Conservation (phyloP, 2,888 invertebrate genomes). For the Ecliptopera silaceata region DNA sequence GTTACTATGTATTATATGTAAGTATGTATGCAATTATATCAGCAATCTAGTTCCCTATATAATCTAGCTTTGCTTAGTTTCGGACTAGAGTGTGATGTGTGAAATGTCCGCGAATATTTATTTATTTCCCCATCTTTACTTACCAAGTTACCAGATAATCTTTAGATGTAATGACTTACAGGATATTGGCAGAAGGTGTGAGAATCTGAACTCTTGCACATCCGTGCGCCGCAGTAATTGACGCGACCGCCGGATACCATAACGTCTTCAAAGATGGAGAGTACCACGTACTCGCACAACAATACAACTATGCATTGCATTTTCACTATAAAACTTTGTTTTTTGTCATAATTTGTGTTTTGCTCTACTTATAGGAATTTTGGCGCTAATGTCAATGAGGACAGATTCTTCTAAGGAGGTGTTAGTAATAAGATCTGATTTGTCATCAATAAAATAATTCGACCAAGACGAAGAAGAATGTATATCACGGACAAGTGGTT, state of each 20-base stretch:
- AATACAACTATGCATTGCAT: constrained; percentile 46
- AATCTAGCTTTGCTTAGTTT: no score
- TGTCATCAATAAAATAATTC: no score
- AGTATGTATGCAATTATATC: no score
- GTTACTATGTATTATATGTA: no score
- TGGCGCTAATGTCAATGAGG: constrained; percentile 26
- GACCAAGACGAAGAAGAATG: no score
- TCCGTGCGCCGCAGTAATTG: constrained; percentile 66
- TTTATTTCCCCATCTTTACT: no score
- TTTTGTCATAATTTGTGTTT: constrained; percentile 45
- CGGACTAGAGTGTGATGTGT: no score
- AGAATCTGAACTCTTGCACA: constrained; percentile 60
- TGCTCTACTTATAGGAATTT: constrained; percentile 31
- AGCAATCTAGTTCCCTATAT: no score
- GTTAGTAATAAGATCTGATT: neutral
- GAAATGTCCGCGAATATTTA: no score
- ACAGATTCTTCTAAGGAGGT: neutral
- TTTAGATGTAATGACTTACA: constrained; percentile 49
- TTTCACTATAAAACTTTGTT: constrained; percentile 45
- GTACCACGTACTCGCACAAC: constrained; percentile 27
- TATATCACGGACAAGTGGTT: no score
- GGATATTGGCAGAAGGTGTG: constrained; percentile 69
- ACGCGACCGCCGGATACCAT: constrained; percentile 34
- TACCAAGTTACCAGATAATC: no score
- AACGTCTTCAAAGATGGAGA: neutral